phyloP scores from a whole-genome alignment of 2,113 vertebrate species.

The Symphodus melops region DNA sequence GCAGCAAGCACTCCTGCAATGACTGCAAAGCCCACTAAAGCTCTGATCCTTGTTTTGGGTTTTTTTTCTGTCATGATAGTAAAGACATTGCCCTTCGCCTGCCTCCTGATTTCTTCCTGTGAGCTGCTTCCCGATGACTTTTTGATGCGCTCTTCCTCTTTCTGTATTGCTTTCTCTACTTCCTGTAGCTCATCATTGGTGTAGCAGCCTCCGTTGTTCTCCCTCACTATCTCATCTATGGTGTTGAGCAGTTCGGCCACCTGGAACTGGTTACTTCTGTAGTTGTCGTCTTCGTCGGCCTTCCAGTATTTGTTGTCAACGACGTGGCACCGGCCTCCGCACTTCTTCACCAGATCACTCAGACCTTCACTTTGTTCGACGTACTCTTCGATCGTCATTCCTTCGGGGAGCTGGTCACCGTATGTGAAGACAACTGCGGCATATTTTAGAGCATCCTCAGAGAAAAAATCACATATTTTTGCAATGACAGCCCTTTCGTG shows the following conservation, averaged over 20 bases:
- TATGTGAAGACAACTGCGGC: slow-evolving; percentile 51
- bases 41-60: background rate
- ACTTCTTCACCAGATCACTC: slow-evolving; percentile 31
- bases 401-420: slow-evolving; percentile 17
- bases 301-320: slow-evolving; percentile 53
- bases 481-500: slow-evolving; percentile 17
- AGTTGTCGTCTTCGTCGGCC: background rate
- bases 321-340: slow-evolving; percentile 44
- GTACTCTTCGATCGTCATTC: slow-evolving; percentile 29
- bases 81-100: slow-evolving; percentile 69
- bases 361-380: background rate
- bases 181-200: slow-evolving; percentile 36
- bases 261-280: slow-evolving; percentile 47
- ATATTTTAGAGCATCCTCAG: slow-evolving; percentile 19
- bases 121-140: background rate
- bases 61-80: background rate
- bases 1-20: background rate
- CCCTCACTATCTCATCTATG: background rate
- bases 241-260: slow-evolving; percentile 39
- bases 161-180: background rate
- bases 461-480: slow-evolving; percentile 26
- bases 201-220: slow-evolving; percentile 35
- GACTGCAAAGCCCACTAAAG: background rate
- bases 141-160: background rate
- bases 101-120: background rate